These are phyloP conservation scores for Leptonema lineaticorne DNA, from an alignment of 1,140 invertebrate genomes.

Conservation along the genomic window DNA sequence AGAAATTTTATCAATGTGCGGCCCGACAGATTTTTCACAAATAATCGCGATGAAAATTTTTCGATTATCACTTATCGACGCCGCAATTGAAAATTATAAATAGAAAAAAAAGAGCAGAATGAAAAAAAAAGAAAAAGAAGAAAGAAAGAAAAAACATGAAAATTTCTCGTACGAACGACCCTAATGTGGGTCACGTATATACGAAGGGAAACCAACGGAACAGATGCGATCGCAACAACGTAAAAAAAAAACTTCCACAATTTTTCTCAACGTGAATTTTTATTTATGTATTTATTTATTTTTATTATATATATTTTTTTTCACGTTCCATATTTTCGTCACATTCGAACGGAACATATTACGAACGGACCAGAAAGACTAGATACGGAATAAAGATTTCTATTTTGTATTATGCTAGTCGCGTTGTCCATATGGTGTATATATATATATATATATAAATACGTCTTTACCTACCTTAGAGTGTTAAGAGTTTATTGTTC, in stretches of 20 bases:
- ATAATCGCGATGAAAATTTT: no score
- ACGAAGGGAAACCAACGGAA: neutral
- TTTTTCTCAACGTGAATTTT: neutral
- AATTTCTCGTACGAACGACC: neutral
- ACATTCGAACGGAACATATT: neutral
- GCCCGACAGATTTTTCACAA: no score
- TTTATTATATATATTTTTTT: no score
- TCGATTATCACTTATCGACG: no score
- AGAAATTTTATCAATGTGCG: no score
- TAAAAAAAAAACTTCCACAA: neutral
- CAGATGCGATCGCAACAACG: neutral
- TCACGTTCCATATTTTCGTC: no score
- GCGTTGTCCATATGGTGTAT: conserved; percentile 6
- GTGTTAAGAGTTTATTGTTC: neutral
- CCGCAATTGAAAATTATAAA: no score
- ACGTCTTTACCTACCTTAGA: neutral
- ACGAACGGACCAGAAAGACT: neutral
- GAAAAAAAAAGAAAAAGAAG: no score
- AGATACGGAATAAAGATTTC: neutral
- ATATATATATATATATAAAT: no score
- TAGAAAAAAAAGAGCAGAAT: no score
- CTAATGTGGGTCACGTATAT: neutral
- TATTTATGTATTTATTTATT: neutral
- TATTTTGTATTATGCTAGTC: neutral
- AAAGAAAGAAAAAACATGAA: no score